A percentile compares a stretch with the other conserved stretches of the same genome.
phyloP scores from a whole-genome alignment of 2,113 vertebrate genomes.

The Burhinus oedicnemus region DNA sequence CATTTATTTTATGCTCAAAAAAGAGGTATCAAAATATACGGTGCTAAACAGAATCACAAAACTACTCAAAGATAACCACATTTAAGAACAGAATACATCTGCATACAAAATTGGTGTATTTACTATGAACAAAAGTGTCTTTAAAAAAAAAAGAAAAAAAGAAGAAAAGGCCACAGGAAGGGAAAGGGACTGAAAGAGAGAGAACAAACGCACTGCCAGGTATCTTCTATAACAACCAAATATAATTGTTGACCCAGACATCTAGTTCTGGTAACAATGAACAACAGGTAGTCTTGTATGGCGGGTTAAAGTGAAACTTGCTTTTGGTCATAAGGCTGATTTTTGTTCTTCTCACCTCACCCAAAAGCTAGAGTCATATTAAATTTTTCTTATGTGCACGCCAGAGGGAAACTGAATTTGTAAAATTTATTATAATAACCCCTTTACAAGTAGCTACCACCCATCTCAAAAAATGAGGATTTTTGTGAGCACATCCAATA shows the following conservation, averaged over 20 bases:
- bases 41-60: not conserved
- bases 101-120: not conserved
- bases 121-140: not conserved
- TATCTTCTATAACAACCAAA: not conserved
- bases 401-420: not conserved
- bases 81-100: not conserved
- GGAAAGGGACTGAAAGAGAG: not conserved
- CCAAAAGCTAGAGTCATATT: not conserved
- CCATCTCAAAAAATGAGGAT: not conserved
- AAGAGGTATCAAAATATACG: fast-evolving
- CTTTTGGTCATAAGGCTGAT: not conserved
- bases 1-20: not conserved
- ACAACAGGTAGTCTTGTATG: too few species aligned
- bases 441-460: not conserved
- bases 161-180: not conserved
- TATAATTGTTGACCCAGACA: too few species aligned
- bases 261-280: not conserved
- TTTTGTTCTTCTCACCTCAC: not conserved
- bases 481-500: not conserved
- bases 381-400: not conserved
- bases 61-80: not conserved
- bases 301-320: not conserved
- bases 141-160: not conserved
- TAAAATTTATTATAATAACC: not conserved
- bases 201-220: not conserved